Percentiles rank a stretch among this genome's conserved stretches.
phyloP scores from a whole-genome alignment of 2,113 vertebrate genomes.

The Epinephelus fuscoguttatus region DNA sequence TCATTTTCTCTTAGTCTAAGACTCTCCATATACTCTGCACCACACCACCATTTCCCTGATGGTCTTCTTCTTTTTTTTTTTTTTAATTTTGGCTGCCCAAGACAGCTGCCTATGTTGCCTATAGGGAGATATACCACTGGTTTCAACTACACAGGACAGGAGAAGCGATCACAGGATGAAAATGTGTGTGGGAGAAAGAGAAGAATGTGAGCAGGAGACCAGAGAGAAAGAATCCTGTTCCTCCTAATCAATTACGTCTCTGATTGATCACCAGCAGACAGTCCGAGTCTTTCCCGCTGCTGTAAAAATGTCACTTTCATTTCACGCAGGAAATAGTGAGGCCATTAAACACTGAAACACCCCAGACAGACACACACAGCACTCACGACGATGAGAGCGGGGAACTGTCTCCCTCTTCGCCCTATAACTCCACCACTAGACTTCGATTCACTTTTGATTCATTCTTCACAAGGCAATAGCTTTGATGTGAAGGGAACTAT shows the following conservation, averaged over 20 bases:
- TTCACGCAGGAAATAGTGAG: slow-evolving; percentile 62
- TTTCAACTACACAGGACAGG: not conserved
- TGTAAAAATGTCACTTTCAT: slow-evolving; percentile 66
- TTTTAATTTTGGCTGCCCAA: no score
- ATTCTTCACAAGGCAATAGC: slow-evolving; percentile 19
- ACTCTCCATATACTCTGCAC: no score
- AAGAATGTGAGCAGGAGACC: not conserved
- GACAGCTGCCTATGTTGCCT: no score
- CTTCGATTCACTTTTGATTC: slow-evolving; percentile 30
- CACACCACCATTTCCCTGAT: no score
- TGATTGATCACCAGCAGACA: slow-evolving; percentile 71
- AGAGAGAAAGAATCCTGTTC: slow-evolving; percentile 27
- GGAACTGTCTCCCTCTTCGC: slow-evolving; percentile 17
- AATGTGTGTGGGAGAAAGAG: not conserved
- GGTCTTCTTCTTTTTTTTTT: no score
- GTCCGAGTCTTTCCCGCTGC: slow-evolving; percentile 46
- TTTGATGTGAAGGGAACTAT: slow-evolving; percentile 16
- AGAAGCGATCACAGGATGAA: not conserved
- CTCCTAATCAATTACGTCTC: slow-evolving; percentile 71
- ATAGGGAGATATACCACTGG: no score
- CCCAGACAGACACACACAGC: slow-evolving; percentile 60
- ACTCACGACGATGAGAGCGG: slow-evolving; percentile 39
- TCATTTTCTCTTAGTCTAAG: no score
- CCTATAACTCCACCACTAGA: not conserved
- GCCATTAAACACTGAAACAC: slow-evolving; percentile 73